phyloP scores from a whole-genome alignment of 2,113 vertebrate genomes.

The Heterotilapia buettikoferi region DNA sequence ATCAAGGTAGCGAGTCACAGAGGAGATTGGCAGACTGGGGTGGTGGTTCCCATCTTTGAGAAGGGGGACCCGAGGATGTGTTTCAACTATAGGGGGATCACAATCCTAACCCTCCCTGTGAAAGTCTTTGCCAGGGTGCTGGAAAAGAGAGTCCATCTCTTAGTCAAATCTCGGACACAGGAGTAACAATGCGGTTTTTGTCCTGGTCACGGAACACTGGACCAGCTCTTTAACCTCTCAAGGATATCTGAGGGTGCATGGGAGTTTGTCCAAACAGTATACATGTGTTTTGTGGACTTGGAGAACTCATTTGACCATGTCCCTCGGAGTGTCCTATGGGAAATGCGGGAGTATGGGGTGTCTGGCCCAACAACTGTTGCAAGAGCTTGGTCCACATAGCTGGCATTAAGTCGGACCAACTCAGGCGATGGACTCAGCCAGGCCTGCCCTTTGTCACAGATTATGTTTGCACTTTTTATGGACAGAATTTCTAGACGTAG shows the following conservation, averaged over 20 bases:
- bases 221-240: neutral
- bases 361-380: neutral
- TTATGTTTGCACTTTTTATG: accelerated
- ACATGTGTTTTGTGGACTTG: neutral
- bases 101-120: neutral
- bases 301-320: neutral
- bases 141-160: neutral
- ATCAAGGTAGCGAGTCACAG: neutral
- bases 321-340: neutral
- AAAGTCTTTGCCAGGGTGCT: neutral
- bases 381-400: neutral
- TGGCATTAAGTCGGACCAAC: neutral
- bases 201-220: neutral
- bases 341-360: neutral
- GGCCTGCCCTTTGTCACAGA: neutral
- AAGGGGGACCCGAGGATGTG: neutral
- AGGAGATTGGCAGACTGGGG: neutral
- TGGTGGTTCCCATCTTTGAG: neutral
- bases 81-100: neutral
- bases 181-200: neutral
- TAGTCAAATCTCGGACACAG: neutral
- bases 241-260: neutral
- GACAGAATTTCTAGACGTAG: neutral
- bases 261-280: neutral
- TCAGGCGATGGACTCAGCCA: neutral